phyloP scores from a whole-genome alignment of 1,140 invertebrate species.

The Bombus pascuorum region DNA sequence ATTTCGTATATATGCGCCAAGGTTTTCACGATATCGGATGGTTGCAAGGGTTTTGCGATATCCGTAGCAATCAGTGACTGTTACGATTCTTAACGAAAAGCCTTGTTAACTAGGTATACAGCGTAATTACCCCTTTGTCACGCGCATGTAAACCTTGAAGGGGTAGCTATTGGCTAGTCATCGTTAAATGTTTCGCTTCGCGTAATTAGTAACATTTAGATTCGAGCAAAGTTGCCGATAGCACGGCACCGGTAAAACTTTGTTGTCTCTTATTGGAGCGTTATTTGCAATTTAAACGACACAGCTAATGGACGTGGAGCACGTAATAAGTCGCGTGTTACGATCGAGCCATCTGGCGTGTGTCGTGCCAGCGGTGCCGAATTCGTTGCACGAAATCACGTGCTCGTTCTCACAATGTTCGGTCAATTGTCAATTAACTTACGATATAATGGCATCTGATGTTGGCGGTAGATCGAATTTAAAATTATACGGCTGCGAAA shows the following conservation, averaged over 20 bases:
- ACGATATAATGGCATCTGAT: not conserved
- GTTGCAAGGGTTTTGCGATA: not conserved
- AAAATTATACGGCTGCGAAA: not conserved
- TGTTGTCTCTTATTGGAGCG: conserved; percentile 41
- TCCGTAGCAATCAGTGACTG: conserved; percentile 16
- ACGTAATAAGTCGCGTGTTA: conserved; percentile 57
- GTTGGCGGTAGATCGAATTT: not conserved
- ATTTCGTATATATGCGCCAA: too few relatives aligned
- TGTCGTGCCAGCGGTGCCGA: not conserved
- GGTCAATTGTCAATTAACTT: conserved; percentile 27
- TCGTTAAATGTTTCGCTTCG: conserved; percentile 54
- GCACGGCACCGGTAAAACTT: not conserved
- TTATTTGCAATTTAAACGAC: conserved; percentile 65
- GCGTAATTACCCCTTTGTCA: conserved; percentile 55
- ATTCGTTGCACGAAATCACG: conserved; percentile 23
- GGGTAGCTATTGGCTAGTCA: conserved; percentile 44
- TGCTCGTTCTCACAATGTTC: not conserved
- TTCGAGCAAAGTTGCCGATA: conserved; percentile 55
- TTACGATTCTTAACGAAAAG: conserved; percentile 41
- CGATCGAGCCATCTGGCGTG: conserved; percentile 3
- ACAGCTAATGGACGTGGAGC: conserved; percentile 30
- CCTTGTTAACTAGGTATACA: conserved; percentile 40
- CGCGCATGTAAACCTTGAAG: conserved; percentile 40
- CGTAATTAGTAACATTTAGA: conserved; percentile 67
- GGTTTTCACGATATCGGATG: too few relatives aligned